These are phyloP conservation scores for Listronotus oregonensis DNA, from an alignment of 1,140 invertebrate species.

Conservation along the genomic window DNA sequence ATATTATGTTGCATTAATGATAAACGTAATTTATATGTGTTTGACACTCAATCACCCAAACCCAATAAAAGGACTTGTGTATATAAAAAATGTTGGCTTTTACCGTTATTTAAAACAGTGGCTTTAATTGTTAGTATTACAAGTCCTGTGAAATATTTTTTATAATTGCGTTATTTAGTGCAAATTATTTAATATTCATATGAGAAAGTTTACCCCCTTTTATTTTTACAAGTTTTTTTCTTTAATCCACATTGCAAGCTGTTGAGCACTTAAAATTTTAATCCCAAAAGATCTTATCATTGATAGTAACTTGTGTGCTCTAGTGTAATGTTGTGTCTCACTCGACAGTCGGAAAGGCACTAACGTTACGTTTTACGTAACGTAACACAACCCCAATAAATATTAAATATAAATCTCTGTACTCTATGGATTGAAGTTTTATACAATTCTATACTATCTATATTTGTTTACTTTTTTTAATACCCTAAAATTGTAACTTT, in stretches of 20 bases:
- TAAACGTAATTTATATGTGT: too few species aligned
- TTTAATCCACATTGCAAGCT: conserved; percentile 4
- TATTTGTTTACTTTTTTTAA: conserved; percentile 45
- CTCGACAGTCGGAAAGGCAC: conserved; percentile 57
- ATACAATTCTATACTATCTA: conserved; percentile 50
- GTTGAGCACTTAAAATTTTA: conserved; percentile 16
- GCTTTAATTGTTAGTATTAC: too few species aligned
- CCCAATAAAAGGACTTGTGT: too few species aligned
- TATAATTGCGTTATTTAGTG: too few species aligned
- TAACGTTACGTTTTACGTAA: conserved; percentile 53
- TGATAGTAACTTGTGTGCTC: conserved; percentile 30
- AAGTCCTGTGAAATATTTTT: too few species aligned
- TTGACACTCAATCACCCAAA: too few species aligned
- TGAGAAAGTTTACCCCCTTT: too few species aligned
- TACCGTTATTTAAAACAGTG: too few species aligned
- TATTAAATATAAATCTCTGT: conserved; percentile 56
- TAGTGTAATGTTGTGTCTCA: conserved; percentile 52
- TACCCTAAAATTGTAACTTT: conserved; percentile 40
- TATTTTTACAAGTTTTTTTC: too few species aligned
- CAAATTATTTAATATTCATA: too few species aligned
- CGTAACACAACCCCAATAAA: conserved; percentile 57
- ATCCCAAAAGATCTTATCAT: conserved; percentile 20
- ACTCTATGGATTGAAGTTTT: conserved; percentile 55
- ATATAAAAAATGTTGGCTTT: too few species aligned
- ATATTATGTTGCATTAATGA: too few species aligned